Evolutionary conservation across 2,888 invertebrate genomes (phyloP), one percentile per base, ranked within the genome.

Genomic region (Drosophila setosimentum): DNA sequence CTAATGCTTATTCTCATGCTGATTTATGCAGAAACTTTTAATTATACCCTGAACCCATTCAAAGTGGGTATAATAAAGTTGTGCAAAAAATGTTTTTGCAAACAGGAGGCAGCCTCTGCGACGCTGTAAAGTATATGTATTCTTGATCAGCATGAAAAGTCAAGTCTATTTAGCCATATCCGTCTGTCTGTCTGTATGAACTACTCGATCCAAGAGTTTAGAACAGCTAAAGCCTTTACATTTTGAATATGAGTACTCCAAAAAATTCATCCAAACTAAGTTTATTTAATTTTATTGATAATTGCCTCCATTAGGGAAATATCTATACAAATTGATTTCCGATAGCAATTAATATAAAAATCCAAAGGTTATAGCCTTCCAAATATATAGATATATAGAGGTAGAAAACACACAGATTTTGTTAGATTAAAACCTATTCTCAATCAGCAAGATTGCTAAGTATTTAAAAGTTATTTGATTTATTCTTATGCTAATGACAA

Each of bases 1-100:
- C 24, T 18, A 6, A 2, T 1, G 2, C 21, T 18, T 16, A 54
- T 33, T 53, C 10, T 33, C 10, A 33, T 24, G 10, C 53, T 33
- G 33, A 24, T 35, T 54, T 24, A 54, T 45, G 45, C 45, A 24
- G 8, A 45, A n/a, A 45, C 16, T 45, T 45, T 45, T 45, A 45
- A 45, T 45, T 45, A 45, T 1, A 45, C 21, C 16, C 45, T 16
- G 16, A 8, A 24, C 24, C 24, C 2, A 45, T 16, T 45, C 1
- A 24, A 45, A 45, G 24, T 21, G 24, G 45, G 18, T 16, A 45
- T 16, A 24, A 24, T 45, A 24, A 16, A 24, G 45, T 24, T 24
- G 16, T 2, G 45, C 45, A 40, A 18, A 40, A 18, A 40, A n/a
- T 5, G n/a, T 7, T 40, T 40, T 40, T 33, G 33, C 40, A 24